These are phyloP conservation scores for Drosophila formosana DNA, from an alignment of 2,888 invertebrate species.

Conservation along the genomic window DNA sequence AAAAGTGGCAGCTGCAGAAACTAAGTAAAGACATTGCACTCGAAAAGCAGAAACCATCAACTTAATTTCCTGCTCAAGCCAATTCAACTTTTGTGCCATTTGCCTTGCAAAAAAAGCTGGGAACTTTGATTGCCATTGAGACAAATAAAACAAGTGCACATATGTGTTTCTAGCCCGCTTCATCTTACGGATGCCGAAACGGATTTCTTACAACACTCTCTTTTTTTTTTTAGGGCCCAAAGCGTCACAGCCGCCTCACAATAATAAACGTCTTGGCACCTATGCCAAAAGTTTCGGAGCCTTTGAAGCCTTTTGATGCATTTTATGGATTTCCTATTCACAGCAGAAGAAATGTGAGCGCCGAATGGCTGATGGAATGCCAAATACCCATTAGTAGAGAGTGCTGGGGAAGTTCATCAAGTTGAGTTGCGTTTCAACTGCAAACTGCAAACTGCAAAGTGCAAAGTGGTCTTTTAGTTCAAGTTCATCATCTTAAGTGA, in stretches of 20 bases:
- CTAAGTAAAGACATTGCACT: slow-evolving; percentile 41
- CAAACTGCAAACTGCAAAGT: background rate
- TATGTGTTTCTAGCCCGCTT: background rate
- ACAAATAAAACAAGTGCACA: slow-evolving; percentile 54
- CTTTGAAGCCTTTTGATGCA: slow-evolving; percentile 72
- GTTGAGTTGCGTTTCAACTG: background rate
- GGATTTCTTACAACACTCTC: slow-evolving; percentile 16
- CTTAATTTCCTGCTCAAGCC: slow-evolving; percentile 78
- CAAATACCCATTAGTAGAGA: slow-evolving; percentile 11
- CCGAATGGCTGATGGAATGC: background rate
- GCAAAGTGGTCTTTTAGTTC: background rate
- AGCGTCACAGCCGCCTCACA: slow-evolving; percentile 46
- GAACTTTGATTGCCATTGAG: slow-evolving; percentile 76
- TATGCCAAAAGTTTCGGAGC: slow-evolving; percentile 63
- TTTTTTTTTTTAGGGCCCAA: slow-evolving; percentile 14
- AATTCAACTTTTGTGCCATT: slow-evolving; percentile 78
- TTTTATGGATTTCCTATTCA: slow-evolving; percentile 68
- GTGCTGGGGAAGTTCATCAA: background rate
- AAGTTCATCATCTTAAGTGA: background rate
- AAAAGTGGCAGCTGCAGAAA: slow-evolving; percentile 25
- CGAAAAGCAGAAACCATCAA: slow-evolving; percentile 63
- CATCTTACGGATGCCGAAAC: background rate
- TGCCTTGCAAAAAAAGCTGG: slow-evolving; percentile 58
- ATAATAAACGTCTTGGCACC: slow-evolving; percentile 72
- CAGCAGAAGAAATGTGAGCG: slow-evolving; percentile 16